Base-by-base conservation (phyloP, 2,888 invertebrate species). In the Lycophotia porphyrea region DNA sequence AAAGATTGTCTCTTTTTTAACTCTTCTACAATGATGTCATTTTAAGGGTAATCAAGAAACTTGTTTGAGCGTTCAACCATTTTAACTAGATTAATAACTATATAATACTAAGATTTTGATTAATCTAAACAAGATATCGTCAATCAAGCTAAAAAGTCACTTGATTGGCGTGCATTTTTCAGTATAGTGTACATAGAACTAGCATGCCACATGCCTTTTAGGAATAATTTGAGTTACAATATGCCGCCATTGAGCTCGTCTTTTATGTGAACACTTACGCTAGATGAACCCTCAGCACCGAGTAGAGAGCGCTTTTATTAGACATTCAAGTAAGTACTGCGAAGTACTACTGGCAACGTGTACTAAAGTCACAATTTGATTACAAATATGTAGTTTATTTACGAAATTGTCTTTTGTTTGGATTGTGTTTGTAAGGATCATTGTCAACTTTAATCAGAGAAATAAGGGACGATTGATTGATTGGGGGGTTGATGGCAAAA, bases 351-450 rank as follows among this genome's bases (percentile, higher is more conserved):
- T 21, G 31, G 21, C 1, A 60, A 18, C 18, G 18, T 3, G 18
- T 3, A 31, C 18, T 47, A 31, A 75, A 13, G n/a, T 49, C 27
- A 34, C 34, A 83, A 63, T 64, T 58, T 60, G 58, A 9, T 63
- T 49, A 58, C 55, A 34, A 63, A 52, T 31, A 27, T 27, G 81
- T 36, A 47, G 44, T 55, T 65, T 65, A 36, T 78, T 78, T 83
- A 78, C 42, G 49, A 82, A 60, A 42, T 61, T 36, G 49, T 49
- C 8, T 64, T n/a, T n/a, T n/a, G n/a, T n/a, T n/a, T n/a, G n/a
- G n/a, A n/a, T n/a, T n/a, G n/a, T 58, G 55, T 15, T 21, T 36
- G 27, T 63, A 31, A n/a, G 34, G 67, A 55, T 27, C 27, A 24
- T 34, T 66, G 36, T 66, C 8, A 31, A 58, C 21, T 83, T 67